Conservation (phyloP, 2,888 invertebrate species). For the Nomada hirtipes region DNA sequence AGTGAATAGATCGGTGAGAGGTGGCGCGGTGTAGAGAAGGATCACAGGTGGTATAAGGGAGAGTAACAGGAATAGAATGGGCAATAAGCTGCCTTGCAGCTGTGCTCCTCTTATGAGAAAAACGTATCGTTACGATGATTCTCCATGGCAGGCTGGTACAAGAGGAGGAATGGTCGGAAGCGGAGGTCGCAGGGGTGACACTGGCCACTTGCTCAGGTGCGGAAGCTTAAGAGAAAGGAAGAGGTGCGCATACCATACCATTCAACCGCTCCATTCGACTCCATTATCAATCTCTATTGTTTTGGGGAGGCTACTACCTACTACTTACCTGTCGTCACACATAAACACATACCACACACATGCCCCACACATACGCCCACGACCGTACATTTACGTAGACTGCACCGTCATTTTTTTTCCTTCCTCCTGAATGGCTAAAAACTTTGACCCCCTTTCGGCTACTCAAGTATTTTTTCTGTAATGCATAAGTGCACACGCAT, state of each 20-base stretch:
- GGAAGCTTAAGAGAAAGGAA: conserved; percentile 84
- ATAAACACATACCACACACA: background rate
- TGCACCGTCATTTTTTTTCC: conserved; percentile 51
- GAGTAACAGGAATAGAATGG: conserved; percentile 87
- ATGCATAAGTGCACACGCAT: too few relatives aligned
- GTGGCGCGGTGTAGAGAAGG: conserved; percentile 25
- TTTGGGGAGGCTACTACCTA: conserved; percentile 49
- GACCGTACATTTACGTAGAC: conserved; percentile 41
- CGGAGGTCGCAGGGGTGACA: conserved; percentile 82
- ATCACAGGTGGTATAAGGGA: conserved; percentile 55
- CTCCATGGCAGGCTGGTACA: conserved; percentile 93
- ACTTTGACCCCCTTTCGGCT: too few relatives aligned
- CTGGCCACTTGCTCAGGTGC: conserved; percentile 91
- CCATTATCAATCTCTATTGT: conserved; percentile 64
- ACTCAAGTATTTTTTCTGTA: too few relatives aligned
- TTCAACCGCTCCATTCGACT: conserved; percentile 73
- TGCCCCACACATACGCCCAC: background rate
- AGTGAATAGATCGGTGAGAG: conserved; percentile 16
- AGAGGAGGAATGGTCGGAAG: conserved; percentile 75
- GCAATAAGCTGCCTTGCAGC: conserved; percentile 98
- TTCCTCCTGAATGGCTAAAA: background rate
- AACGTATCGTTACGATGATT: conserved; percentile 98
- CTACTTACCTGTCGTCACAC: background rate
- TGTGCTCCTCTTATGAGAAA: conserved; percentile 98
- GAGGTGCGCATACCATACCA: conserved; percentile 84